Percentiles rank a stretch among this genome's conserved stretches.
These are phyloP conservation scores for Oxyruncus cristatus DNA, from an alignment of 2,113 vertebrate species.

Conservation along the genomic window DNA sequence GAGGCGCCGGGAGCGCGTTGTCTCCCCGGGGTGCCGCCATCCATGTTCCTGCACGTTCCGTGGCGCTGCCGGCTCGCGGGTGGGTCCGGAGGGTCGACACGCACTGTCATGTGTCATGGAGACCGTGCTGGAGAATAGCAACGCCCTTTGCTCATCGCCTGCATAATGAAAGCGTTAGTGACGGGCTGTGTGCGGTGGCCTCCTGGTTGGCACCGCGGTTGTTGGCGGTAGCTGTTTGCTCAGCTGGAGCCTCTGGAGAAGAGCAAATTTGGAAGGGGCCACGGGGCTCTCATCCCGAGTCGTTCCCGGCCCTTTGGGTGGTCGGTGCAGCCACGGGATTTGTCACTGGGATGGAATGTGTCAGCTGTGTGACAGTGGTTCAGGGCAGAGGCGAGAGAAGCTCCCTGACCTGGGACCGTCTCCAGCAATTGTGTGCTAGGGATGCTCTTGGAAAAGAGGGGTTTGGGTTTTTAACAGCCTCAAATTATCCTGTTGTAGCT, in stretches of 20 bases:
- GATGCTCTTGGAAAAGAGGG: neutral
- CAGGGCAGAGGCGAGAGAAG: neutral
- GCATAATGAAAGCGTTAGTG: neutral
- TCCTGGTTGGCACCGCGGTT: neutral
- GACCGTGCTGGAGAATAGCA: neutral
- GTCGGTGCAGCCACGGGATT: accelerated
- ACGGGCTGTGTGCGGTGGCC: neutral
- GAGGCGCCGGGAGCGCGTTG: accelerated
- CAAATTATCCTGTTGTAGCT: neutral
- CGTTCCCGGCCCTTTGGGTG: neutral
- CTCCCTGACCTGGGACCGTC: neutral
- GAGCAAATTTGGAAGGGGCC: neutral
- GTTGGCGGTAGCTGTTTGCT: conserved; percentile 24
- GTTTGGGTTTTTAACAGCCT: neutral
- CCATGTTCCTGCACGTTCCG: accelerated
- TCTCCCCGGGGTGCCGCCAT: neutral
- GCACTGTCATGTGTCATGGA: neutral
- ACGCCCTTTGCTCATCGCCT: neutral
- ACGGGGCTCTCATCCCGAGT: neutral
- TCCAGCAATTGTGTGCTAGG: neutral
- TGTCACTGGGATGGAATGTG: neutral
- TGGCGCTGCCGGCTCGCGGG: accelerated
- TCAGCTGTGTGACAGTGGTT: neutral
- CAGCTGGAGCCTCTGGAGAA: neutral
- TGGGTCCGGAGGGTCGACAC: neutral